phyloP scores from a whole-genome alignment of 2,888 invertebrate genomes.

The Arrhopalites spinosus region DNA sequence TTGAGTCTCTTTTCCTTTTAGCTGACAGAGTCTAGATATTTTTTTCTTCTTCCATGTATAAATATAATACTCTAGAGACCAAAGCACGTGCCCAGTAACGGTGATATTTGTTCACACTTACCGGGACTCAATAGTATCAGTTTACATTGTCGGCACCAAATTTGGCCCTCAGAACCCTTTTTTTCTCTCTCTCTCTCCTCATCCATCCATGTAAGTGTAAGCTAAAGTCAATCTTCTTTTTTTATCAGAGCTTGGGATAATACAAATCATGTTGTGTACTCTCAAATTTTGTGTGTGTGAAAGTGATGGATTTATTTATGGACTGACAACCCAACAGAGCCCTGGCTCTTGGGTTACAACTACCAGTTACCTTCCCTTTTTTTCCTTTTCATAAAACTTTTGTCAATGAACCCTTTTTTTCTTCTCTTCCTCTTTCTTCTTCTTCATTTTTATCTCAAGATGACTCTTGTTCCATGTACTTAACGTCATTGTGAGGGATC shows the following conservation, averaged over 20 bases:
- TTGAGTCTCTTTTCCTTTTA: too few relatives aligned
- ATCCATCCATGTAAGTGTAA: background rate
- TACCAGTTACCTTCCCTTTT: background rate
- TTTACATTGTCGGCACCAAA: slow-evolving; percentile 47
- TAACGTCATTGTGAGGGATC: too few relatives aligned
- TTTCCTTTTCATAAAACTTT: background rate
- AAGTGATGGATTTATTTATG: slow-evolving; percentile 33
- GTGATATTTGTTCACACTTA: slow-evolving; percentile 44
- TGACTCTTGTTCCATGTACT: too few relatives aligned
- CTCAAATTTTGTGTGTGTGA: slow-evolving; percentile 15
- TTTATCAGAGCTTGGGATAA: slow-evolving; percentile 24
- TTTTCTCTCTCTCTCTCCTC: slow-evolving; percentile 4
- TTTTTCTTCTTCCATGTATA: too few relatives aligned
- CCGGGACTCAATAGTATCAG: slow-evolving; percentile 40
- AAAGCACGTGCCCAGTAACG: slow-evolving; percentile 42
- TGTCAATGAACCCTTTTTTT: background rate
- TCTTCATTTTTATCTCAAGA: background rate
- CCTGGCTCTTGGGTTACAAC: background rate
- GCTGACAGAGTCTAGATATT: too few relatives aligned
- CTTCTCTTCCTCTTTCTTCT: background rate
- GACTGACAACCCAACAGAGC: background rate
- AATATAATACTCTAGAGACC: too few relatives aligned
- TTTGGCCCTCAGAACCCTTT: slow-evolving; percentile 39
- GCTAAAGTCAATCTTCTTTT: background rate
- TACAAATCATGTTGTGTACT: slow-evolving; percentile 31